Conservation (phyloP, 2,888 invertebrate genomes). For the Gortyna flavago region DNA sequence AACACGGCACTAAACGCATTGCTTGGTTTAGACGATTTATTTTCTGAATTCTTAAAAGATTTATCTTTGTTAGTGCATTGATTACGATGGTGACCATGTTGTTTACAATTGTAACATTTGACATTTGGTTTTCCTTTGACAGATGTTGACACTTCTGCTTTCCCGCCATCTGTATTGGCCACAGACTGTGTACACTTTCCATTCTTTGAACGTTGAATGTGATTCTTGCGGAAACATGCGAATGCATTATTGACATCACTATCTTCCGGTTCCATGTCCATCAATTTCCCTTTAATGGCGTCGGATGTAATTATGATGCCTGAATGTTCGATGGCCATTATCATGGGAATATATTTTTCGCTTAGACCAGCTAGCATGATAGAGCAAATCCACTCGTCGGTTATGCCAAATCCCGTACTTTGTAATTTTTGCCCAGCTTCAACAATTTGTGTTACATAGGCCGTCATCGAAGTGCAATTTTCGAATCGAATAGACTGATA, state of each 20-base stretch:
- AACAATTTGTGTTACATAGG: too few species aligned
- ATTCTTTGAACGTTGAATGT: not conserved
- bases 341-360: not conserved
- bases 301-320: not conserved
- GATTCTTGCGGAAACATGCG: not conserved
- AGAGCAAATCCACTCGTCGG: too few species aligned
- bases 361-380: too few species aligned
- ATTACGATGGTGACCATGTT: not conserved
- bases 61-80: not conserved
- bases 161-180: not conserved
- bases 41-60: not conserved
- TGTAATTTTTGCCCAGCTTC: too few species aligned
- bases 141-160: not conserved
- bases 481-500: too few species aligned
- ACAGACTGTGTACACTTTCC: not conserved
- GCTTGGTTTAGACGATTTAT: not conserved
- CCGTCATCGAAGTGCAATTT: too few species aligned
- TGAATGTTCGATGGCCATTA: not conserved
- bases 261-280: not conserved
- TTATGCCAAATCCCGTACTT: too few species aligned
- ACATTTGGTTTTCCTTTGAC: not conserved
- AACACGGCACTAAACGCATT: not conserved
- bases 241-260: not conserved
- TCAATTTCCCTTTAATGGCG: not conserved
- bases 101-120: constrained; percentile 3